A percentile compares a stretch with the other conserved stretches of the same genome.
These are phyloP conservation scores for Copidosoma aretas DNA, from an alignment of 2,888 invertebrate genomes.

Conservation along the genomic window DNA sequence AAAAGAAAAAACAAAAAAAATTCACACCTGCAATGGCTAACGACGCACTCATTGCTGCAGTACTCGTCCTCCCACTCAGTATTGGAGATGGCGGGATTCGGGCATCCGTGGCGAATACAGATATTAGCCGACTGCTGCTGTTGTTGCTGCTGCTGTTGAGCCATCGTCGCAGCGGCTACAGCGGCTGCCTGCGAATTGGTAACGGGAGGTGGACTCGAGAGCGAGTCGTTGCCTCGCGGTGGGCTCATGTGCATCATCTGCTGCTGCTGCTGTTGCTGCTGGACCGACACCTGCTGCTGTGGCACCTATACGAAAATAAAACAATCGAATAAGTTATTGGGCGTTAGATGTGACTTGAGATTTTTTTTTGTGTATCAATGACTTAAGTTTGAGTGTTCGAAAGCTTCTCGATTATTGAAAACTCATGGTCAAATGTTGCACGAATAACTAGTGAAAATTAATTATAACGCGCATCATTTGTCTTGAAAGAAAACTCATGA, in stretches of 20 bases:
- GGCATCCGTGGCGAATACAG: conserved; percentile 89
- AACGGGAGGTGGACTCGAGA: conserved; percentile 55
- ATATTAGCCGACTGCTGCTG: conserved; percentile 59
- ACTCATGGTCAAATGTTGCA: too few relatives aligned
- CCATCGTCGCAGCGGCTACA: conserved; percentile 20
- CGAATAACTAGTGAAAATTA: too few relatives aligned
- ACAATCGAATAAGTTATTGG: too few relatives aligned
- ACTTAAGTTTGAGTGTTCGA: too few relatives aligned
- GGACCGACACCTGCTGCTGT: conserved; percentile 52
- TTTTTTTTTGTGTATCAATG: too few relatives aligned
- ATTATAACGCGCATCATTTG: too few relatives aligned
- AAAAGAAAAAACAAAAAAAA: not conserved
- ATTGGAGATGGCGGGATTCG: conserved; percentile 88
- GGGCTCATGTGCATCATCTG: conserved; percentile 61
- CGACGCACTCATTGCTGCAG: conserved; percentile 96
- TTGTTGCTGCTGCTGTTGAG: conserved; percentile 32
- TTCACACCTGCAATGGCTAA: conserved; percentile 88
- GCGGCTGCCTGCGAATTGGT: conserved; percentile 33
- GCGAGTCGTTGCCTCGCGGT: conserved; percentile 51
- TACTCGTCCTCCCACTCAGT: conserved; percentile 97
- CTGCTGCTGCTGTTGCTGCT: conserved; percentile 58
- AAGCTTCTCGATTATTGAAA: too few relatives aligned
- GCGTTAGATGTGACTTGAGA: too few relatives aligned
- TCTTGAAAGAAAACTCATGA: too few relatives aligned
- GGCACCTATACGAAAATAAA: conserved; percentile 45